Conservation (phyloP, 2,888 invertebrate genomes). For the Baronia brevicornis region DNA sequence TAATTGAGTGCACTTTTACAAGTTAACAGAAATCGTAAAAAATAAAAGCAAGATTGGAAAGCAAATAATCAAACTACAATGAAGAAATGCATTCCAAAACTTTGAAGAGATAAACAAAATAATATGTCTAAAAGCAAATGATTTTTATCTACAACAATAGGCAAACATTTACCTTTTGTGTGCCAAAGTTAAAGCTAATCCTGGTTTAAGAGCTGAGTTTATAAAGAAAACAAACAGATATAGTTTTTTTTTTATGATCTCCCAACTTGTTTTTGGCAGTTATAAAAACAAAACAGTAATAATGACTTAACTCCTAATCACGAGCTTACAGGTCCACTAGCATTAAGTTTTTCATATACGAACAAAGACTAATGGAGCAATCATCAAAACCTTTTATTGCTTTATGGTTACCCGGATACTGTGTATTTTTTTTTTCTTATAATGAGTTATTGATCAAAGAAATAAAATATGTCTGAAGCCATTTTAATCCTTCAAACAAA, state of each 20-base stretch:
- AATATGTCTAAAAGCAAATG: slow-evolving; percentile 14
- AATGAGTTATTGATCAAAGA: too few species aligned
- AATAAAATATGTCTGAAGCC: too few species aligned
- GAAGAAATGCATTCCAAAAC: slow-evolving; percentile 12
- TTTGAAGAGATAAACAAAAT: slow-evolving; percentile 13
- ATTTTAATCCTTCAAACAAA: too few species aligned
- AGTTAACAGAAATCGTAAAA: slow-evolving; percentile 15
- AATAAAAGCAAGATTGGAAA: slow-evolving; percentile 31
- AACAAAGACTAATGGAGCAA: too few species aligned
- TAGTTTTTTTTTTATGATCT: slow-evolving; percentile 13
- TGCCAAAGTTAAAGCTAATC: slow-evolving; percentile 17
- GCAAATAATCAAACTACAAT: slow-evolving; percentile 34
- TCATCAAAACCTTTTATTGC: too few species aligned
- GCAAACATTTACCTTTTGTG: slow-evolving; percentile 17
- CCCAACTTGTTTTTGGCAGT: not conserved
- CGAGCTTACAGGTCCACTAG: too few species aligned
- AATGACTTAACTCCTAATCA: slow-evolving; percentile 4
- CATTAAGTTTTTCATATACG: too few species aligned
- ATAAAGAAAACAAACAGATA: slow-evolving; percentile 6
- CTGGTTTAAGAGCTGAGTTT: slow-evolving; percentile 8
- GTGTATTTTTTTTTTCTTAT: too few species aligned
- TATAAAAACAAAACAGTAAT: not conserved
- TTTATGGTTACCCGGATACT: too few species aligned
- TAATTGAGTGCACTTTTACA: slow-evolving; percentile 4
- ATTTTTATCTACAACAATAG: slow-evolving; percentile 19